Evolutionary conservation across 2,113 vertebrate genomes (phyloP).

Genomic region (Actenoides lindsayi): DNA sequence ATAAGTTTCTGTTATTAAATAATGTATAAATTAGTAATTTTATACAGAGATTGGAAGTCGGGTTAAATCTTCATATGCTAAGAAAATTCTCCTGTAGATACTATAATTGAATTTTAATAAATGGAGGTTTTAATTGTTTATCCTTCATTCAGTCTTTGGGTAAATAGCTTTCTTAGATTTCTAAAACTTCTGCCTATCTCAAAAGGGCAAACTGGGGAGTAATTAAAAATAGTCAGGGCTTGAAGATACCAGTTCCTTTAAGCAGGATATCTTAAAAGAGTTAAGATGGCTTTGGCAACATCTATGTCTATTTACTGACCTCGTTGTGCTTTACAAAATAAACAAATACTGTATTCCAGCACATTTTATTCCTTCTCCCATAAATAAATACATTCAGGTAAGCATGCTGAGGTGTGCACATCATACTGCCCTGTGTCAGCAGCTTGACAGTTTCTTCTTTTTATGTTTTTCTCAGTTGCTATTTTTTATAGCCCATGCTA

Average conservation of each 20-base stretch:
- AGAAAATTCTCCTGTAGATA: neutral
- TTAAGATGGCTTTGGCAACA: constrained; percentile 13
- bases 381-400: neutral
- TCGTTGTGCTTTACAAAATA: neutral
- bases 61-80: neutral
- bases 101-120: neutral
- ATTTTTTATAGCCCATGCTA: neutral
- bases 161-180: neutral
- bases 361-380: neutral
- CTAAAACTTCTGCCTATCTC: neutral
- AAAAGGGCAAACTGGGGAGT: neutral
- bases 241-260: neutral
- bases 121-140: neutral
- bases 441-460: neutral
- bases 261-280: neutral
- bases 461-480: neutral
- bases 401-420: neutral
- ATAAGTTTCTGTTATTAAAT: neutral
- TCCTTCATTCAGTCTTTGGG: neutral
- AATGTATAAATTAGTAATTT: neutral
- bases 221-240: neutral
- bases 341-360: constrained; percentile 26
- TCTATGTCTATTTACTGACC: neutral
- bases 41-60: neutral
- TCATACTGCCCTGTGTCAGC: neutral